A percentile compares a stretch with the other conserved stretches of the same genome.
Evolutionary conservation across 2,113 vertebrate genomes (phyloP).

Genomic region (Varanus salvator): DNA sequence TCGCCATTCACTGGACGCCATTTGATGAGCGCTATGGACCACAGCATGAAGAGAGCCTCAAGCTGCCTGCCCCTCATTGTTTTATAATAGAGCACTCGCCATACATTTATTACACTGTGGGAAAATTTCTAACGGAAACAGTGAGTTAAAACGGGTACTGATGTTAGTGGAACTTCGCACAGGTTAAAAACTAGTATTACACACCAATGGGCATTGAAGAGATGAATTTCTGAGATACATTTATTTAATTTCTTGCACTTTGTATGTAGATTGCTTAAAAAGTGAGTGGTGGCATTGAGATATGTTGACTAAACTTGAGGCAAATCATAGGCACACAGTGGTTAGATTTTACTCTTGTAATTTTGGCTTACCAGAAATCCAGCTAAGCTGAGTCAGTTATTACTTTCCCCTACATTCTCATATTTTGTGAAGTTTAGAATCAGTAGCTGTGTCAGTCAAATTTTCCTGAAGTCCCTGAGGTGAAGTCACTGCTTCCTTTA

Average conservation of each 20-base stretch:
- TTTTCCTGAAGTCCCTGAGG: not conserved
- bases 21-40: too few species aligned
- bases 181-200: not conserved
- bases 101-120: not conserved
- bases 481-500: not conserved
- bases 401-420: not conserved
- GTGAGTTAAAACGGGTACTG: not conserved
- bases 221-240: not conserved
- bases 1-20: too few species aligned
- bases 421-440: not conserved
- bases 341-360: not conserved
- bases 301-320: not conserved
- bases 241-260: not conserved
- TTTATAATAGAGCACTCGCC: not conserved
- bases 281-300: not conserved
- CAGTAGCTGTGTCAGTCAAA: not conserved
- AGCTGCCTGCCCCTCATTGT: too few species aligned
- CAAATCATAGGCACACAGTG: not conserved
- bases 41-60: too few species aligned
- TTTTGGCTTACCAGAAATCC: not conserved
- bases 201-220: not conserved
- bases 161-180: not conserved
- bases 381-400: not conserved
- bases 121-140: not conserved
- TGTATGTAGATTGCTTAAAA: not conserved